Conservation (phyloP, 2,113 vertebrate genomes). For the Perognathus longimembris region DNA sequence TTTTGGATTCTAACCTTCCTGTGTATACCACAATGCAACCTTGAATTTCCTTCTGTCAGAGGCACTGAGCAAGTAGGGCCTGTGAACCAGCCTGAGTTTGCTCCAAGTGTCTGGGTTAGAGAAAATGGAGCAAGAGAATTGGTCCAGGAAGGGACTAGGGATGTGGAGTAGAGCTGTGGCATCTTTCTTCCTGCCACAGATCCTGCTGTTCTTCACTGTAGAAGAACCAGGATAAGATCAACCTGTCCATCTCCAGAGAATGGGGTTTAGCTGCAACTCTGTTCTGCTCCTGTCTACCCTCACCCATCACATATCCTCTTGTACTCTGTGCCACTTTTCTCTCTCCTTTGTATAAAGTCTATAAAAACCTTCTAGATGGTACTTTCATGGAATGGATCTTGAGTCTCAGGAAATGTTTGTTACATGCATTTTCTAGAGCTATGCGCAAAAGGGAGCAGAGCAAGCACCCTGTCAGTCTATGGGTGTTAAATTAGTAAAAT, state of each 20-base stretch:
- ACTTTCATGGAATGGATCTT: background rate
- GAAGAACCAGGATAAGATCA: too few species aligned
- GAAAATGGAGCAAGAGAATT: background rate
- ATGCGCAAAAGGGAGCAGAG: background rate
- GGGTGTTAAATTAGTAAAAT: background rate
- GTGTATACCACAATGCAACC: too few species aligned
- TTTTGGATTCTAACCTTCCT: background rate
- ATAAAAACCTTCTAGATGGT: background rate
- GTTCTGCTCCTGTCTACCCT: background rate
- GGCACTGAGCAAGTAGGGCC: too few species aligned
- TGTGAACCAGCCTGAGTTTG: background rate
- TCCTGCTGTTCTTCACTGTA: constrained; percentile 59
- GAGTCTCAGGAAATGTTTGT: background rate
- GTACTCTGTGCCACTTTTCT: background rate
- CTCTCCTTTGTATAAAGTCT: background rate
- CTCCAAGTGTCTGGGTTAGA: background rate
- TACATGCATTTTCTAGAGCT: background rate
- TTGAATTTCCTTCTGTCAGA: background rate
- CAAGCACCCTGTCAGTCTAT: background rate
- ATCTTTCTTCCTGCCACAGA: constrained; percentile 24
- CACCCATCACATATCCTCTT: accelerated
- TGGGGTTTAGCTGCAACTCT: background rate
- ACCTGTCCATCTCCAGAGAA: constrained; percentile 47
- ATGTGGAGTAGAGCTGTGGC: background rate
- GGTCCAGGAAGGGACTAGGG: background rate